These are phyloP conservation scores for Baryphthengus martii DNA, from an alignment of 2,113 vertebrate genomes.

Conservation along the genomic window DNA sequence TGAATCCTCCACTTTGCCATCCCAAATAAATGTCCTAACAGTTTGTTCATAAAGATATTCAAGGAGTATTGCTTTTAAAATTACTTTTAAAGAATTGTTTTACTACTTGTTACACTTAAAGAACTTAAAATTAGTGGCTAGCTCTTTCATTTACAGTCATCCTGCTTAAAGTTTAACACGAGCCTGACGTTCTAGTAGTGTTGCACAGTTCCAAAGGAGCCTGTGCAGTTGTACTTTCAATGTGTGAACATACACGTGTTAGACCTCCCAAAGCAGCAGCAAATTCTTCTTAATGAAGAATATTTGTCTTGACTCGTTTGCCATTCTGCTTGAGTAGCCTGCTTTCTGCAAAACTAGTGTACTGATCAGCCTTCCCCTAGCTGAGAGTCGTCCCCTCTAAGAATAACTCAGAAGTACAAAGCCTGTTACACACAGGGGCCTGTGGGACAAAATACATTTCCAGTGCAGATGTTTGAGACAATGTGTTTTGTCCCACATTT, in stretches of 20 bases:
- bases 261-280: background rate
- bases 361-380: background rate
- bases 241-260: background rate
- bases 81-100: background rate
- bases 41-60: background rate
- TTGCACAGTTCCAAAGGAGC: background rate
- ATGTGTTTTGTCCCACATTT: too few relatives aligned
- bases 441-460: background rate
- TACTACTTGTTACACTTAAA: background rate
- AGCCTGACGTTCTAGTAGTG: background rate
- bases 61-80: background rate
- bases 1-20: background rate
- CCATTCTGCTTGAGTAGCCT: background rate
- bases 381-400: background rate
- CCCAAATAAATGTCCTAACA: background rate
- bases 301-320: background rate
- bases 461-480: background rate
- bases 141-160: background rate
- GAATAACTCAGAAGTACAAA: background rate
- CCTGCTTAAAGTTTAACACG: background rate
- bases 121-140: background rate
- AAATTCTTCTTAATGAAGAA: background rate
- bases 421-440: background rate
- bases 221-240: background rate
- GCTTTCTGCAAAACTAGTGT: background rate